Percentiles rank a stretch among this genome's conserved stretches.
Conservation (phyloP, 2,797 vertebrate species). For the Poeciliopsis presidionis region DNA sequence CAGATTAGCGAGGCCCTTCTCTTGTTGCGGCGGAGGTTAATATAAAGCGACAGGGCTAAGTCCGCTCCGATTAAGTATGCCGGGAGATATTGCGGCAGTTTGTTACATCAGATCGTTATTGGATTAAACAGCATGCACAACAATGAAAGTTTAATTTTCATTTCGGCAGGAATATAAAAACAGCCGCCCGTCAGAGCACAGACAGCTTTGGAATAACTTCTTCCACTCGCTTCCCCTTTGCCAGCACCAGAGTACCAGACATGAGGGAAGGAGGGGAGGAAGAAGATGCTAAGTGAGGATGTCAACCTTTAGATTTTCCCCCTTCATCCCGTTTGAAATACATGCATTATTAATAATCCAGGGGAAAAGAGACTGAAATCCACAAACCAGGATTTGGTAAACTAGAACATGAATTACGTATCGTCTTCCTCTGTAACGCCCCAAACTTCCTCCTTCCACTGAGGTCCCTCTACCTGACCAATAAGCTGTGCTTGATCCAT, state of each 20-base stretch:
- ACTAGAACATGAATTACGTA: conserved; percentile 4
- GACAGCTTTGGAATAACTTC: conserved; percentile 70
- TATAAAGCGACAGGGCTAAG: conserved; percentile 98
- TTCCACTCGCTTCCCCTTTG: conserved; percentile 63
- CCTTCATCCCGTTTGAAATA: conserved; percentile 22
- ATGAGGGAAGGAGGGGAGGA: conserved; percentile 13
- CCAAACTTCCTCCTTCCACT: conserved; percentile 23
- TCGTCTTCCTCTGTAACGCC: conserved; percentile 6
- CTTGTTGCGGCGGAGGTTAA: conserved; percentile 99
- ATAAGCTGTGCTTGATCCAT: conserved; percentile 78
- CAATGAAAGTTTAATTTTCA: conserved; percentile 95
- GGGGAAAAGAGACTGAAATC: conserved; percentile 7
- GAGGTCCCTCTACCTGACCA: conserved; percentile 69
- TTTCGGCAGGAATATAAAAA: conserved; percentile 78
- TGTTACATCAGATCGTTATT: conserved; percentile 95
- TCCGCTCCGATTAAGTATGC: conserved; percentile 97
- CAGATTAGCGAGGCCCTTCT: conserved; percentile 94
- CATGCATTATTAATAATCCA: conserved; percentile 63
- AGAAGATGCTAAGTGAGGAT: conserved; percentile 64
- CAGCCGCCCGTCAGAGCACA: conserved; percentile 78
- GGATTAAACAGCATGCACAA: conserved; percentile 94
- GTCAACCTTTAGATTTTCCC: conserved; percentile 56
- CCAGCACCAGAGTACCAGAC: conserved; percentile 61
- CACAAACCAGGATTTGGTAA: conserved; percentile 18
- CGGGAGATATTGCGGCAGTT: conserved; percentile 94